A percentile compares a stretch with the other conserved stretches of the same genome.
Conservation (phyloP, 1,140 invertebrate genomes). For the Patella vulgata region DNA sequence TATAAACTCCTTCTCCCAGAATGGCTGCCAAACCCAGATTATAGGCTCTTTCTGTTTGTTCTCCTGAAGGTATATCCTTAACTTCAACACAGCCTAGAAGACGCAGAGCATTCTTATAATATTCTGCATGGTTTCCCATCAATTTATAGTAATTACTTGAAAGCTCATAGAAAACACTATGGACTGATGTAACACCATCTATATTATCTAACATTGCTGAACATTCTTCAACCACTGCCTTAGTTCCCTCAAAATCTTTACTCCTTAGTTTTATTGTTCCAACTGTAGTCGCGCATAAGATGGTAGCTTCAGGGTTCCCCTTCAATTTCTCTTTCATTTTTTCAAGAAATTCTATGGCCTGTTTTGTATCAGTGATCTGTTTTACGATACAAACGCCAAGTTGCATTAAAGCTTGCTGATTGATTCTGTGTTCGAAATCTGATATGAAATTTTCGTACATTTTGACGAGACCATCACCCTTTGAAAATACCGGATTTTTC, state of each 20-base stretch:
- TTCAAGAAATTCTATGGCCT: conserved; percentile 86
- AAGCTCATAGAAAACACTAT: conserved; percentile 94
- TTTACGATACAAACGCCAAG: conserved; percentile 83
- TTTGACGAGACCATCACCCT: conserved; percentile 81
- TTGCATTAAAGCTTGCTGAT: conserved; percentile 90
- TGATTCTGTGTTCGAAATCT: conserved; percentile 96
- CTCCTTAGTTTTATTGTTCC: conserved; percentile 87
- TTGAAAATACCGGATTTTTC: conserved; percentile 80
- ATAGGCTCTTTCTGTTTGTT: conserved; percentile 86
- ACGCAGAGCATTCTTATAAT: conserved; percentile 94
- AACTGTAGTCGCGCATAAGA: conserved; percentile 84
- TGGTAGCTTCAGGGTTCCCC: conserved; percentile 83
- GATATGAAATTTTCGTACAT: conserved; percentile 92
- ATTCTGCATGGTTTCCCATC: conserved; percentile 88
- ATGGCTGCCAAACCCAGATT: conserved; percentile 93
- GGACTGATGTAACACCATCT: conserved; percentile 91
- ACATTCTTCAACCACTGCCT: conserved; percentile 91
- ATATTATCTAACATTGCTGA: conserved; percentile 87
- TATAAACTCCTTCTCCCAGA: conserved; percentile 95
- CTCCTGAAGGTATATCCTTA: conserved; percentile 73
- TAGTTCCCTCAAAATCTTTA: conserved; percentile 83
- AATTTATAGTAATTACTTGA: conserved; percentile 90
- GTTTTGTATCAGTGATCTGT: conserved; percentile 82
- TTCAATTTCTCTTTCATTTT: conserved; percentile 88
- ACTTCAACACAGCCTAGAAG: conserved; percentile 94